Conservation (phyloP, 2,888 invertebrate genomes). For the Anoplius nigerrimus region DNA sequence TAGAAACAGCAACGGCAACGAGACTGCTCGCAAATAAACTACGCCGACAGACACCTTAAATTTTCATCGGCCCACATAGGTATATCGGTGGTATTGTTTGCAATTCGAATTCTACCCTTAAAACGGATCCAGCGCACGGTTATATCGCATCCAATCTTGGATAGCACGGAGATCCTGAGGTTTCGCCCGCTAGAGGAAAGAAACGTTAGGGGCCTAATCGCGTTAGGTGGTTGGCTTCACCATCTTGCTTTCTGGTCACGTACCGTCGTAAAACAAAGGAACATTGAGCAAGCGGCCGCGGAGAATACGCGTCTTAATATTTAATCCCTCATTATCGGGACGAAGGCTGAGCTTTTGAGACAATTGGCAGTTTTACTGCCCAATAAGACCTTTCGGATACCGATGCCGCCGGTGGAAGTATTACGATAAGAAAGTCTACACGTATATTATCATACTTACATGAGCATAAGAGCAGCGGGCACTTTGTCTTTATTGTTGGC, state of each 20-base stretch:
- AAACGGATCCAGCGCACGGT: conserved; percentile 22
- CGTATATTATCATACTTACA: no score
- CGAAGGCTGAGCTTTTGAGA: conserved; percentile 70
- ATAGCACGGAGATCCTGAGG: conserved; percentile 34
- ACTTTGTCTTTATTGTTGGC: no score
- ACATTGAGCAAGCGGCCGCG: conserved; percentile 62
- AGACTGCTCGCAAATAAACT: background rate
- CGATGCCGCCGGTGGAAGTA: no score
- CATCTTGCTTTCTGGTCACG: conserved; percentile 74
- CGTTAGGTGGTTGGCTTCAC: conserved; percentile 62
- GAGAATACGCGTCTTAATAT: conserved; percentile 70
- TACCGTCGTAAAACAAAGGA: conserved; percentile 73
- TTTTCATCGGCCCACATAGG: background rate
- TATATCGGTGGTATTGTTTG: background rate
- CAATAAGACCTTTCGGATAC: conserved; percentile 56
- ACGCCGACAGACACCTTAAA: background rate
- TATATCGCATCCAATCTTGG: conserved; percentile 47
- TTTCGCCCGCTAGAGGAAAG: conserved; percentile 32
- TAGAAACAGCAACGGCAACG: background rate
- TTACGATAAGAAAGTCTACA: no score
- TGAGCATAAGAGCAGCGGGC: no score
- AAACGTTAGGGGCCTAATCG: conserved; percentile 62
- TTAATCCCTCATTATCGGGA: conserved; percentile 74
- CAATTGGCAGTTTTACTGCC: conserved; percentile 72
- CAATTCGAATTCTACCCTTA: background rate